Evolutionary conservation across 2,888 invertebrate species (phyloP).

Genomic region (Heliconius sara): DNA sequence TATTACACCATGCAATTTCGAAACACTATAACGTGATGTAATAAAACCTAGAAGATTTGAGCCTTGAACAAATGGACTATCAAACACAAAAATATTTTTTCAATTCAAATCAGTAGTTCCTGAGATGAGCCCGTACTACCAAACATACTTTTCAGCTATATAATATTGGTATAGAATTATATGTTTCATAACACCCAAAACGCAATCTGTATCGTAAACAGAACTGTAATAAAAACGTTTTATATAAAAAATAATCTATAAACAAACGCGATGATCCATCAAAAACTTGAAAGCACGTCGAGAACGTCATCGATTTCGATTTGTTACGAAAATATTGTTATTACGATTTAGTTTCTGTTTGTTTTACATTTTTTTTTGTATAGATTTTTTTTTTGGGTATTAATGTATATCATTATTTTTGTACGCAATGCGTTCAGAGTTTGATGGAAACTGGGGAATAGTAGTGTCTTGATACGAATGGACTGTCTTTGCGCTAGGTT

Average conservation of each 20-base stretch:
- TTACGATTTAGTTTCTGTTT: not conserved
- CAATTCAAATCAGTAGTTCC: too few relatives aligned
- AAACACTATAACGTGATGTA: too few relatives aligned
- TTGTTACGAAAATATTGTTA: slow-evolving; percentile 13
- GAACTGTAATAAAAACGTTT: not conserved
- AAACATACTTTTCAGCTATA: not conserved
- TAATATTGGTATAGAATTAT: not conserved
- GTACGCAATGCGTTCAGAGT: too few relatives aligned
- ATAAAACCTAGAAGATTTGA: too few relatives aligned
- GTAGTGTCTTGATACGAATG: too few relatives aligned
- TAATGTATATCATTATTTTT: too few relatives aligned
- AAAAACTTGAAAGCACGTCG: slow-evolving; percentile 16
- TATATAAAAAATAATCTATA: slow-evolving; percentile 16
- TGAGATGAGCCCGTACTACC: too few relatives aligned
- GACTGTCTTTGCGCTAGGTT: too few relatives aligned
- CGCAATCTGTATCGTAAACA: not conserved
- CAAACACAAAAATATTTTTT: too few relatives aligned
- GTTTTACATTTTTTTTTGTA: not conserved
- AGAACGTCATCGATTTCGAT: slow-evolving; percentile 17
- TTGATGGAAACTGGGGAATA: too few relatives aligned
- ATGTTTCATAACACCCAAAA: not conserved
- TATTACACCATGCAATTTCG: too few relatives aligned
- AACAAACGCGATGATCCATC: slow-evolving; percentile 17
- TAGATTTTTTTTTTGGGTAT: not conserved
- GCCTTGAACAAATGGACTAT: too few relatives aligned